A percentile compares a stretch with the other conserved stretches of the same genome.
These are phyloP conservation scores for Paramisgurnus dabryanus DNA, from an alignment of 2,113 vertebrate genomes.

Conservation along the genomic window DNA sequence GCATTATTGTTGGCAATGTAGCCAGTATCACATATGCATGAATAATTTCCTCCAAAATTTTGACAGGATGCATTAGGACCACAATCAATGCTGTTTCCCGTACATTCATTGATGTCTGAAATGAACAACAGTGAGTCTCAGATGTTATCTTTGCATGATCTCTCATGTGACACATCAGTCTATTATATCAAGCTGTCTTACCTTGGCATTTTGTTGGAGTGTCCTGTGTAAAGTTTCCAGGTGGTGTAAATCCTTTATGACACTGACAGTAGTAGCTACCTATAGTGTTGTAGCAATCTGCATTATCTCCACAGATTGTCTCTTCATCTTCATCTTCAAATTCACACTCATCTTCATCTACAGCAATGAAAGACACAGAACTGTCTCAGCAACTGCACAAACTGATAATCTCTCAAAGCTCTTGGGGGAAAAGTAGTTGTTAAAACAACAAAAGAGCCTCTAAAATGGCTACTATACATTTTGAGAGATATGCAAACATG, in stretches of 20 bases:
- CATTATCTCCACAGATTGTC: constrained; percentile 1
- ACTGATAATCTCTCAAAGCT: background rate
- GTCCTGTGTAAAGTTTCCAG: rapidly evolving
- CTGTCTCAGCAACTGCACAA: background rate
- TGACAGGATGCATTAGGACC: background rate
- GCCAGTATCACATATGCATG: constrained; percentile 59
- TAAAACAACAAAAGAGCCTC: no score
- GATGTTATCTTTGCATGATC: background rate
- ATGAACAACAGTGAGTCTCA: constrained; percentile 5
- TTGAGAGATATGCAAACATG: no score
- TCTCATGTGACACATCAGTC: background rate
- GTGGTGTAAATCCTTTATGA: background rate
- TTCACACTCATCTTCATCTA: constrained; percentile 15
- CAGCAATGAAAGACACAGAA: background rate
- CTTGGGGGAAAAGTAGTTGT: no score
- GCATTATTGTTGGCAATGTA: constrained; percentile 48
- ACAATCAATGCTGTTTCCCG: background rate
- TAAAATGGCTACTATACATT: background rate
- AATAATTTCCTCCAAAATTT: constrained; percentile 35
- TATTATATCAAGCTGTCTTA: constrained; percentile 32
- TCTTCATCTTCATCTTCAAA: rapidly evolving
- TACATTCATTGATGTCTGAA: constrained; percentile 67
- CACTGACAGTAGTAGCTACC: constrained; percentile 67
- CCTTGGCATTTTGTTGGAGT: background rate
- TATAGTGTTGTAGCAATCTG: constrained; percentile 22